Evolutionary conservation across 2,888 invertebrate genomes (phyloP).

Genomic region (Eupithecia inturbata): DNA sequence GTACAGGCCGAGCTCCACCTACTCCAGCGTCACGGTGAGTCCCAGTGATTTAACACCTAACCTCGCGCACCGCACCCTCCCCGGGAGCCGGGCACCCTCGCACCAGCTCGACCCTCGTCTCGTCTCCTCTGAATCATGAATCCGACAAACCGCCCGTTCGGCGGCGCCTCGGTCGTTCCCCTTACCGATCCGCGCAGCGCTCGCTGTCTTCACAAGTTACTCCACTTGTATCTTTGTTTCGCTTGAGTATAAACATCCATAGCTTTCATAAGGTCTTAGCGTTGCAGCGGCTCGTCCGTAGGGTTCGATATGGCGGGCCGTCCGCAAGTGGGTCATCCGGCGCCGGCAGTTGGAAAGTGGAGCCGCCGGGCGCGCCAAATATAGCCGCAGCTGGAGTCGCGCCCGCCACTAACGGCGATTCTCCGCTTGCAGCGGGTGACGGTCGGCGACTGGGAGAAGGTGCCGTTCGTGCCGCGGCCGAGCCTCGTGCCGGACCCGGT

Average conservation of each 20-base stretch:
- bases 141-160: slow-evolving; percentile 41
- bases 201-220: slow-evolving; percentile 57
- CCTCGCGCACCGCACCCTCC: slow-evolving; percentile 71
- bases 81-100: slow-evolving; percentile 81
- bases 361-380: slow-evolving; percentile 83
- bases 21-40: slow-evolving; percentile 89
- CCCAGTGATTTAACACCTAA: slow-evolving; percentile 61
- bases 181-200: slow-evolving; percentile 44
- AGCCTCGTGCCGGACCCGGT: slow-evolving; percentile 93
- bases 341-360: slow-evolving; percentile 72
- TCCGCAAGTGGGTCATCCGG: slow-evolving; percentile 77
- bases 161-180: slow-evolving; percentile 44
- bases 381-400: slow-evolving; percentile 83
- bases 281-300: slow-evolving; percentile 38
- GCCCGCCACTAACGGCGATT: slow-evolving; percentile 81
- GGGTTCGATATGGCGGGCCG: slow-evolving; percentile 50
- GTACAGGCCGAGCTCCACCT: slow-evolving; percentile 89
- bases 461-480: slow-evolving; percentile 93
- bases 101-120: slow-evolving; percentile 74
- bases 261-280: slow-evolving; percentile 64
- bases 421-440: slow-evolving; percentile 88
- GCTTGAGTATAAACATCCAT: slow-evolving; percentile 72
- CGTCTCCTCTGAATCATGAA: slow-evolving; percentile 54
- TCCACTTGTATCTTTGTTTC: slow-evolving; percentile 53
- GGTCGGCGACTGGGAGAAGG: slow-evolving; percentile 94